phyloP scores from a whole-genome alignment of 2,113 vertebrate species.

The Cynopterus brachyotis region DNA sequence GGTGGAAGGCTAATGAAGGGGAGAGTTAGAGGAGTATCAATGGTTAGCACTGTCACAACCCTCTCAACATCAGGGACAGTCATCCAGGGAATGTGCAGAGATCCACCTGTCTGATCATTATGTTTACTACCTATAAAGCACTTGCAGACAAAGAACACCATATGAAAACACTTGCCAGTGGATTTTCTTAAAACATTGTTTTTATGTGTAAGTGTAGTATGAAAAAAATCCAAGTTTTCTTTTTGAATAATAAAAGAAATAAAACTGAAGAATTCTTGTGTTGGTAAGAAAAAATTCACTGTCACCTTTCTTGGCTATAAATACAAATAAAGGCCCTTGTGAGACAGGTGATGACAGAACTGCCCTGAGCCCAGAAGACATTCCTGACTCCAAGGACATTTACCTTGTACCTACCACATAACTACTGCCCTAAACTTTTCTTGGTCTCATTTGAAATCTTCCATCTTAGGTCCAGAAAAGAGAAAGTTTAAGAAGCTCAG shows the following conservation, averaged over 20 bases:
- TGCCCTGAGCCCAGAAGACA: neutral
- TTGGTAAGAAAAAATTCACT: neutral
- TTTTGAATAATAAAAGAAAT: neutral
- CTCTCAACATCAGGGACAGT: neutral
- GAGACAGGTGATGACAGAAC: neutral
- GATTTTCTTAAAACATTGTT: neutral
- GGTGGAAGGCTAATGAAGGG: constrained; percentile 19
- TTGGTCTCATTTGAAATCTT: neutral
- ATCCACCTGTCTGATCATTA: neutral
- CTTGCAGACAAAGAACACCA: neutral
- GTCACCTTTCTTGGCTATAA: neutral
- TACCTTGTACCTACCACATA: neutral
- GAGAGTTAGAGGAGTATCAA: neutral
- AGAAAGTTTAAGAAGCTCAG: neutral
- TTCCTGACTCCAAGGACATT: neutral
- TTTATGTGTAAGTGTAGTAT: neutral
- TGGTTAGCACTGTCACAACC: neutral
- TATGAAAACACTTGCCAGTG: neutral
- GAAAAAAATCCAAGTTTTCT: neutral
- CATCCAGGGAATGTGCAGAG: neutral
- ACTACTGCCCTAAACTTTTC: neutral
- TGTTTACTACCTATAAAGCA: neutral
- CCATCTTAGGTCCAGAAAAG: neutral
- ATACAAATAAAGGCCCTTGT: neutral
- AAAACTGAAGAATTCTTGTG: neutral